Evolutionary conservation across 2,888 invertebrate genomes (phyloP), one percentile per base, ranked within the genome.

Genomic region (Drosophila anceps): DNA sequence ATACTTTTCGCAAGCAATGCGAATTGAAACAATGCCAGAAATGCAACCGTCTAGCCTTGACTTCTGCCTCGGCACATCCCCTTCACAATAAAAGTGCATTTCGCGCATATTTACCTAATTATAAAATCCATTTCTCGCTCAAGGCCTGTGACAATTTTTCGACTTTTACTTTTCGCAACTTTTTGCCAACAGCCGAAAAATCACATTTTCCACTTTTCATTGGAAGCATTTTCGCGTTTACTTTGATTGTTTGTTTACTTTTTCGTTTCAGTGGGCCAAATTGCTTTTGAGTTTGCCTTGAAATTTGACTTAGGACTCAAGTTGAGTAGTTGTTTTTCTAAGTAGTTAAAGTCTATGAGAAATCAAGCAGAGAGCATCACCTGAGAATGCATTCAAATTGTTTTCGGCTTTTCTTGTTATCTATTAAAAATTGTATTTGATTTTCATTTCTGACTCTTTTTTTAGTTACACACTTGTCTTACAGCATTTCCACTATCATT

Each of bases 1-100:
- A 87, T 87, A 88, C 76, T 81, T 87, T 87, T 87, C 90, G 88
- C 90, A 90, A 87, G 86, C 86, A 90, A 80, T 85, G 69, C 73
- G 64, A 80, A 88, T 85, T 64, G 57, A 39, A 73, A 90, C 84
- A 85, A 85, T 85, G 83, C 39, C 48, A 13, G 43, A 55, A 63
- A 58, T 85, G 90, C 84, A 88, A 66, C 84, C 90, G 90, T 80
- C 81, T 68, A 76, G 65, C 84, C 84, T 90, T 85, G 84, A 85
- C 84, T 84, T 59, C 68, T 63, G 59, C 66, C 18, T 48, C 37
- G 10, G 58, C 60, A 41, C 66, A 83, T 77, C 81, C 81, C 73
- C 82, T 84, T 31, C 73, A 43, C 68, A 43, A 67, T 83, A 79
- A 54, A 65, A 63, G 48, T 31, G 18, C 43, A 76, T 57, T 46